These are phyloP conservation scores for Desmophyllum pertusum DNA, from an alignment of 92 coral and sea anemone genomes.

Conservation along the genomic window DNA sequence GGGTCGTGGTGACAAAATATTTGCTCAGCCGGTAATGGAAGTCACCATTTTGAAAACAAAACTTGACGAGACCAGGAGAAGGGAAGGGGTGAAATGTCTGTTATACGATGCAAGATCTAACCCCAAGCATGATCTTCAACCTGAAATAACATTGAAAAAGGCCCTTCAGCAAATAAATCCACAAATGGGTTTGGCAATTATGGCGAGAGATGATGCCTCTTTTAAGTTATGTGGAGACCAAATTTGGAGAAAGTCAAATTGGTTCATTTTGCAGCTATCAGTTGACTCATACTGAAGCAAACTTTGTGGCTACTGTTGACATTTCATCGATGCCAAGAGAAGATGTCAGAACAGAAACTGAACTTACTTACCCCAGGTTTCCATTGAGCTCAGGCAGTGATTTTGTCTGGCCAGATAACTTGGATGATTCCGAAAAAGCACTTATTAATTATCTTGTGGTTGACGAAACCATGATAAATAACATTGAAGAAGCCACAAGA, in stretches of 20 bases:
- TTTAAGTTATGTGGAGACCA: slow-evolving; percentile 7
- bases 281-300: slow-evolving; percentile 53
- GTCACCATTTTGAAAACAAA: slow-evolving; percentile 52
- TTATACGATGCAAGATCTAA: slow-evolving; percentile 56
- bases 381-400: slow-evolving; percentile 10
- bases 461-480: slow-evolving; percentile 31
- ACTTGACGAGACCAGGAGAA: slow-evolving; percentile 16
- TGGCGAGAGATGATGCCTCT: slow-evolving; percentile 19
- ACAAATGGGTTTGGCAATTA: slow-evolving; percentile 24
- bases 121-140: slow-evolving; percentile 21
- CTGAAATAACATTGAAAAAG: slow-evolving; percentile 18
- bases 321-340: slow-evolving; percentile 49
- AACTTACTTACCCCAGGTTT: slow-evolving; percentile 33
- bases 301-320: slow-evolving; percentile 50
- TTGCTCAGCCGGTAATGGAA: slow-evolving; percentile 63
- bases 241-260: slow-evolving; percentile 37
- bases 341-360: neutral
- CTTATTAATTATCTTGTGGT: slow-evolving; percentile 22
- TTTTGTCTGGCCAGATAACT: slow-evolving; percentile 23
- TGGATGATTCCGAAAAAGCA: slow-evolving; percentile 7
- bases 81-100: slow-evolving; percentile 37
- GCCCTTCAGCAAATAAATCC: neutral
- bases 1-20: slow-evolving; percentile 51
- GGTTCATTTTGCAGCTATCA: slow-evolving; percentile 56
- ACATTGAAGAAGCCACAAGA: slow-evolving; percentile 40